Evolutionary conservation across 2,113 vertebrate species (phyloP).

Genomic region (Xenopus tropicalis): UCB_Xtro_10.0 CM004446.2:127864501-127865000

Average conservation of each 20-base stretch:
- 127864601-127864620: constrained; percentile 2
- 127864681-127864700: constrained; percentile 55
- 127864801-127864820: constrained; percentile 14
- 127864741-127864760: constrained; percentile 49
- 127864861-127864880: constrained; percentile 48
- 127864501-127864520: constrained; percentile 70
- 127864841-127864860: constrained; percentile 26
- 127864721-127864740: constrained; percentile 5
- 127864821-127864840: constrained; percentile 15
- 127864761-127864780: constrained; percentile 26
- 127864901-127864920: neutral
- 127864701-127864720: constrained; percentile 30
- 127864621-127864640: constrained; percentile 41
- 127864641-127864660: constrained; percentile 47
- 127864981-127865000: constrained; percentile 12
- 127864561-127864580: constrained; percentile 46
- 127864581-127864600: constrained; percentile 50
- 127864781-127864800: constrained; percentile 13
- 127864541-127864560: constrained; percentile 53
- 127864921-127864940: constrained; percentile 2
- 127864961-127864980: neutral
- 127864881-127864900: constrained; percentile 42
- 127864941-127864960: neutral
- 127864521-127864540: constrained; percentile 65
- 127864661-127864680: constrained; percentile 32